Conservation (phyloP, 2,113 vertebrate genomes). For the Alces alces region DNA sequence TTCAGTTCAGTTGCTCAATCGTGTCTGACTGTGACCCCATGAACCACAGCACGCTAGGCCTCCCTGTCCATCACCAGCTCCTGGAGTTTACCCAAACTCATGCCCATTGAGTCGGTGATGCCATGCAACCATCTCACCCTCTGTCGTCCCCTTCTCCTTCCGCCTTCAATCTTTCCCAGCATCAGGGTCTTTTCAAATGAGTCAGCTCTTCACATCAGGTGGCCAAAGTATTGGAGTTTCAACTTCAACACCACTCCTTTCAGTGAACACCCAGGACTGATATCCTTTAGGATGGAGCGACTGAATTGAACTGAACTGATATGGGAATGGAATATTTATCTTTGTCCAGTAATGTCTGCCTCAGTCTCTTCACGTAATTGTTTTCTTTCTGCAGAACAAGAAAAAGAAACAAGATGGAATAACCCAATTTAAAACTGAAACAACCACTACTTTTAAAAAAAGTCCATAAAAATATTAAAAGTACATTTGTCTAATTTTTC, state of each 20-base stretch:
- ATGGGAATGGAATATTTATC: background rate
- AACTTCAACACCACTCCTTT: background rate
- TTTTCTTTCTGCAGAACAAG: background rate
- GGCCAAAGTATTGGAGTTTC: background rate
- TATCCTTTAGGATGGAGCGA: background rate
- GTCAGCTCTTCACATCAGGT: background rate
- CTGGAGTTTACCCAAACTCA: background rate
- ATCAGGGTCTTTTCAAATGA: background rate
- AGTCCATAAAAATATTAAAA: background rate
- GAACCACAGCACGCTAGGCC: accelerated
- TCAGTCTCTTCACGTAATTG: background rate
- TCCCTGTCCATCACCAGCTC: background rate
- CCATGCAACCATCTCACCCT: background rate
- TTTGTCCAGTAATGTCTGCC: background rate
- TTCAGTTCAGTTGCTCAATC: background rate
- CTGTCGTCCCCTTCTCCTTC: background rate
- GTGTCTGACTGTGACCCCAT: accelerated
- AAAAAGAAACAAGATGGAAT: background rate
- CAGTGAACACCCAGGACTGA: background rate
- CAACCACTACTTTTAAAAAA: background rate
- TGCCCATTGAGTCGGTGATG: background rate
- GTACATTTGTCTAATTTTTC: background rate
- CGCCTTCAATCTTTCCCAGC: background rate
- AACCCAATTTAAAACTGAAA: background rate
- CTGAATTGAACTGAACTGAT: background rate